phyloP scores from a whole-genome alignment of 2,113 vertebrate species.

The Thamnophis sirtalis region DNA sequence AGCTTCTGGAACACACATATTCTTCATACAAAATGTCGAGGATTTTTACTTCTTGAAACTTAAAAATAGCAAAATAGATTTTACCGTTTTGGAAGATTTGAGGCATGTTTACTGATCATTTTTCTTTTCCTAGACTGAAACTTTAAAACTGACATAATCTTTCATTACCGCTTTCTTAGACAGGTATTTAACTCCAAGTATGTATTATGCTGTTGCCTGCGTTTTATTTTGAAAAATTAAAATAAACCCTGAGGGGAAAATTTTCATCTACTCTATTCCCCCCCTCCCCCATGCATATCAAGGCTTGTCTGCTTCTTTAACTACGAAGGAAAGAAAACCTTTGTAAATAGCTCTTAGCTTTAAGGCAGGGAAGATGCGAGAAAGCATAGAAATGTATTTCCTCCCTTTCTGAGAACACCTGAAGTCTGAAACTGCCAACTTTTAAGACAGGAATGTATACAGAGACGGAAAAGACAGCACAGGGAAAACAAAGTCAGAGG shows the following conservation, averaged over 20 bases:
- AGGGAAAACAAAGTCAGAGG: slow-evolving; percentile 55
- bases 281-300: not conserved
- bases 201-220: slow-evolving; percentile 2
- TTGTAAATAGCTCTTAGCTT: not conserved
- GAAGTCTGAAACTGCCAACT: slow-evolving; percentile 38
- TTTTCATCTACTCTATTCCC: not conserved
- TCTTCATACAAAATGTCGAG: not conserved
- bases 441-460: slow-evolving; percentile 46
- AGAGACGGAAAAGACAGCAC: slow-evolving; percentile 55
- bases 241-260: not conserved
- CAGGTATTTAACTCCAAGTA: not conserved
- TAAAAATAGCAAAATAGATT: not conserved
- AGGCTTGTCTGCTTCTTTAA: not conserved
- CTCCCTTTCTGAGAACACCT: slow-evolving; percentile 21
- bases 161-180: not conserved
- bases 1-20: not conserved
- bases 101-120: not conserved
- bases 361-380: not conserved
- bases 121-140: not conserved
- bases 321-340: slow-evolving; percentile 25
- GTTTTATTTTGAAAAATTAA: slow-evolving; percentile 10
- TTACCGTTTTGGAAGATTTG: not conserved
- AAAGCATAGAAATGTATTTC: not conserved
- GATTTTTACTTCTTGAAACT: not conserved
- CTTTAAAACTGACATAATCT: not conserved